Percentiles rank a stretch among this genome's conserved stretches.
phyloP scores from a whole-genome alignment of 2,888 invertebrate genomes.

The Drosophila maculinotata region DNA sequence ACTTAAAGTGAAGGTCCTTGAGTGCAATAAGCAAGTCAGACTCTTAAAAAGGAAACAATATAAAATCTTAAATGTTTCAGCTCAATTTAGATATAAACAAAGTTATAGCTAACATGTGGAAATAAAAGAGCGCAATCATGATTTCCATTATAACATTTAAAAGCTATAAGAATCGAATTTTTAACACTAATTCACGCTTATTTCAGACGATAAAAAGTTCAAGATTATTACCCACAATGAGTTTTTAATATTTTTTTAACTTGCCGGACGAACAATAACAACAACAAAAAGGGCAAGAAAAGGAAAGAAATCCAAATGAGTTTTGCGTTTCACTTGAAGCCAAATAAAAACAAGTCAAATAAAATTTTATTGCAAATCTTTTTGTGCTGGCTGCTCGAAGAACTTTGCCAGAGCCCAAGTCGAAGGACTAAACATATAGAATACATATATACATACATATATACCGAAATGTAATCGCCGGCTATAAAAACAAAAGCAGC shows the following conservation, averaged over 20 bases:
- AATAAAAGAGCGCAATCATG: neutral
- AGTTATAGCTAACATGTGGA: neutral
- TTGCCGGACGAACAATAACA: conserved; percentile 4
- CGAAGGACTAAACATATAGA: conserved; percentile 35
- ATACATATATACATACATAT: neutral
- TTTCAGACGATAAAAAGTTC: conserved; percentile 22
- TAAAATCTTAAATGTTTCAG: neutral
- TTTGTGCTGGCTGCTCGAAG: conserved; percentile 23
- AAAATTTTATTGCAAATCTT: conserved; percentile 78
- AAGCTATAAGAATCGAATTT: conserved; percentile 2
- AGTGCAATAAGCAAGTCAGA: neutral
- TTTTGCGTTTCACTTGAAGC: conserved; percentile 53
- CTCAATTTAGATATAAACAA: neutral
- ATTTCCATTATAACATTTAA: neutral
- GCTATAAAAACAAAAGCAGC: conserved; percentile 76
- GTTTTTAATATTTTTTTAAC: conserved; percentile 69
- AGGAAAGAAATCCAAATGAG: conserved; percentile 36
- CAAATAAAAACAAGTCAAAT: conserved; percentile 62
- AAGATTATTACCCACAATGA: conserved; percentile 57
- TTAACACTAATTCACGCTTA: conserved; percentile 17
- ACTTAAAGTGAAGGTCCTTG: neutral
- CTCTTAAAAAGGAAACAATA: neutral
- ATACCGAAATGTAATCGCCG: conserved; percentile 75
- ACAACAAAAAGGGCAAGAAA: neutral
- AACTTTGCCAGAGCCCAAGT: conserved; percentile 14